Conservation (phyloP, 2,888 invertebrate species). For the Acheta domesticus region DNA sequence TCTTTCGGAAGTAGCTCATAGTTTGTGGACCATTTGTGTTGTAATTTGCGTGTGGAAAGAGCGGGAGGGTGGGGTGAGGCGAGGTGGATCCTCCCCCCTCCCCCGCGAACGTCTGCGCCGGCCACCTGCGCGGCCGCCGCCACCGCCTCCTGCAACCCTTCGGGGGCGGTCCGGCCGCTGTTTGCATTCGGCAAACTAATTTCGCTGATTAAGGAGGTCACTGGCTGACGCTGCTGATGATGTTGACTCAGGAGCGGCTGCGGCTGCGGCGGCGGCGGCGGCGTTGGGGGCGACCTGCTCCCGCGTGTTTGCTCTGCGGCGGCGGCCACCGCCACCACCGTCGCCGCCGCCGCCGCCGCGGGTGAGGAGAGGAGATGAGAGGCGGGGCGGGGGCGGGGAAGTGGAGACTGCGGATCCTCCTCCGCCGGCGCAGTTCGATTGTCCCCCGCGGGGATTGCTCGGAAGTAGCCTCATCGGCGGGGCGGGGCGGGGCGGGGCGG, state of each 20-base stretch:
- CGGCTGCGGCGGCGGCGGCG: neutral
- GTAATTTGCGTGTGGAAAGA: no score
- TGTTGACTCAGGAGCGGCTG: constrained; percentile 20
- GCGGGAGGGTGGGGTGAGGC: no score
- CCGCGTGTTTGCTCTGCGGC: constrained; percentile 18
- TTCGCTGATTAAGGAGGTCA: constrained; percentile 24
- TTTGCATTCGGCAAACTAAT: constrained; percentile 27
- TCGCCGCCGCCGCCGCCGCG: no score
- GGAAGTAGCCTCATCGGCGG: neutral
- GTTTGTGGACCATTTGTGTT: no score
- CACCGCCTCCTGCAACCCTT: neutral
- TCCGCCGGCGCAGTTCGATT: neutral
- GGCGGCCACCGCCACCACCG: neutral
- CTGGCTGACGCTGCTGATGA: constrained; percentile 20
- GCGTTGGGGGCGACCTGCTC: neutral
- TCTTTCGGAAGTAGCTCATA: no score
- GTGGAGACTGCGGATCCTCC: neutral
- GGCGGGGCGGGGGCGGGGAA: neutral
- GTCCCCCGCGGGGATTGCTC: neutral
- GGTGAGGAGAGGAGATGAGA: neutral
- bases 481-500: no score
- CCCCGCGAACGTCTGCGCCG: no score
- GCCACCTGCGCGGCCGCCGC: constrained; percentile 25
- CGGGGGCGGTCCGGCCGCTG: constrained; percentile 18
- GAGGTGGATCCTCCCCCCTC: no score